These are phyloP conservation scores for Microchrysa polita DNA, from an alignment of 2,888 invertebrate species.

Conservation along the genomic window DNA sequence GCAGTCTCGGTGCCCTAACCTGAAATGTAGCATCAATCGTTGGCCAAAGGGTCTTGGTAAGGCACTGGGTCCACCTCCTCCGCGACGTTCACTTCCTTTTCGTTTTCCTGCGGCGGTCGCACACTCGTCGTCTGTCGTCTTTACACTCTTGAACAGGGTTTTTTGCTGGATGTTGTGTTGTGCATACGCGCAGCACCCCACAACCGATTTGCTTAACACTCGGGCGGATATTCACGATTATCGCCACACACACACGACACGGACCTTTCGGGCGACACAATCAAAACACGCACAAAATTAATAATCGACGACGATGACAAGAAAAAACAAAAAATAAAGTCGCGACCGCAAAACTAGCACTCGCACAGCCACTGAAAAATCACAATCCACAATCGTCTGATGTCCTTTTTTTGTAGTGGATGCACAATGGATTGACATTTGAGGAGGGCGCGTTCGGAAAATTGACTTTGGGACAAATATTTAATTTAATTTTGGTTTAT, in stretches of 20 bases:
- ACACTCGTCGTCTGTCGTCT: too few relatives aligned
- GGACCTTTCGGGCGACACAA: too few relatives aligned
- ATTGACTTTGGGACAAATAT: not conserved
- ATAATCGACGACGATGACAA: not conserved
- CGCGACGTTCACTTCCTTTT: not conserved
- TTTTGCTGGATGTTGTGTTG: too few relatives aligned
- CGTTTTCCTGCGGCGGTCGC: not conserved
- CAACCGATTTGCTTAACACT: conserved; percentile 6
- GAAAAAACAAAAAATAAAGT: conserved; percentile 29
- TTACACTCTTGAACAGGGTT: not conserved
- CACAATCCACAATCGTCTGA: not conserved
- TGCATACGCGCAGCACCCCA: not conserved
- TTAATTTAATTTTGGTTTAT: not conserved
- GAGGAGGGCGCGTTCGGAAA: not conserved
- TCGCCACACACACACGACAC: not conserved
- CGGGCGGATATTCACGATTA: not conserved
- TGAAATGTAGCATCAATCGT: conserved; percentile 20
- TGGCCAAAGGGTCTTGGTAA: conserved; percentile 12
- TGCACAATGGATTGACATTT: not conserved
- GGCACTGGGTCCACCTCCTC: conserved; percentile 29
- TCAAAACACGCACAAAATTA: not conserved
- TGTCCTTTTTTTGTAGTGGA: not conserved
- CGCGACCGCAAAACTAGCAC: conserved; percentile 12
- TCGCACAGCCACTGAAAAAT: not conserved
- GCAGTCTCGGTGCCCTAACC: conserved; percentile 14